Conservation (phyloP, 2,797 vertebrate genomes). For the Myotis myotis region DNA sequence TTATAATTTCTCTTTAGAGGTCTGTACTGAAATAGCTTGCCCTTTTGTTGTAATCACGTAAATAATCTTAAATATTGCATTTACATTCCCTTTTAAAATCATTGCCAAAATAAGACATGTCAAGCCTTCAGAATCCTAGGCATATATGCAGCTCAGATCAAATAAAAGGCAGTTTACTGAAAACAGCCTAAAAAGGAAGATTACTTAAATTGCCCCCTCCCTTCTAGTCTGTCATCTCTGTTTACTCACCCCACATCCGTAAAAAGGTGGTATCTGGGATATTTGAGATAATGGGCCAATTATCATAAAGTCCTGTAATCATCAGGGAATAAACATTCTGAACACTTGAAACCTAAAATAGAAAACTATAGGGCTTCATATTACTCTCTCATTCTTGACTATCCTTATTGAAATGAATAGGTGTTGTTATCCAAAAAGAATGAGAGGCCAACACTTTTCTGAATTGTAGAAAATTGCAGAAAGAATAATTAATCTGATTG, state of each 20-base stretch:
- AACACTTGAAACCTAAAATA: not conserved
- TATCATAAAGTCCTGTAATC: not conserved
- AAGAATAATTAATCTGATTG: conserved; percentile 65
- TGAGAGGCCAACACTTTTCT: not conserved
- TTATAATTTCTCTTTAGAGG: conserved; percentile 58
- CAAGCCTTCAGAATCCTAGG: not conserved
- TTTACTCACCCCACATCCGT: not conserved
- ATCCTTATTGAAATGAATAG: not conserved
- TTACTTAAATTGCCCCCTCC: not conserved
- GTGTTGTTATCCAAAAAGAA: conserved; percentile 9
- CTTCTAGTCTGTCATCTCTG: not conserved
- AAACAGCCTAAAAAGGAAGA: not conserved
- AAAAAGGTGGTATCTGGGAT: not conserved
- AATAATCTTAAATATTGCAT: not conserved
- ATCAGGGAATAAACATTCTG: not conserved
- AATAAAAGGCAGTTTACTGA: not conserved
- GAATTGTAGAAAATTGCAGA: conserved; percentile 21
- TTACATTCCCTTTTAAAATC: conserved; percentile 19
- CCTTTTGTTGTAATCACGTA: conserved; percentile 45
- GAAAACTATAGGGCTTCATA: not conserved
- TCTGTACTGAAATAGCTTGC: conserved; percentile 7
- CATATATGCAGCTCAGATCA: not conserved
- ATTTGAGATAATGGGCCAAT: conserved; percentile 19
- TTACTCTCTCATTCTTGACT: not conserved
- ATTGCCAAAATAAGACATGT: not conserved